Base-by-base conservation (phyloP, 2,113 vertebrate species). In the Anguilla japonica region DNA sequence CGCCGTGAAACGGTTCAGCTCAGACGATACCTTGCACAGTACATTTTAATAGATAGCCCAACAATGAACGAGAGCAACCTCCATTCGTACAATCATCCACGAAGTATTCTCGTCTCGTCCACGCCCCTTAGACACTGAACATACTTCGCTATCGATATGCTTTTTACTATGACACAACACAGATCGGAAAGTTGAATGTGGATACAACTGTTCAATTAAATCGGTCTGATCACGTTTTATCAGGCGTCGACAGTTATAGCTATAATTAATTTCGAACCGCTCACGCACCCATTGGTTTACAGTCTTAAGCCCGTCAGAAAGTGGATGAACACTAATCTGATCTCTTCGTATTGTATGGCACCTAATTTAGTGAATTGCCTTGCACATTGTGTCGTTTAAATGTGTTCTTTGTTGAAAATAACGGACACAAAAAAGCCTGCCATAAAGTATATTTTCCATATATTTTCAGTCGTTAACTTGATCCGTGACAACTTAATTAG, bases 311-410 rank as follows among this genome's bases (percentile, higher is more conserved):
- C 2, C 41, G 14, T 14, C 46, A 22, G 41, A 40, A 41, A 81
- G 78, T 79, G 29, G 78, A 79, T 40, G 78, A 34, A 41, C 41
- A 22, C 41, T 46, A 81, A 81, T 81, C 80, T 81, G 11, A 81
- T 46, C 41, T 81, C 20, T 41, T 41, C 41, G 80, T 22, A 67
- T 67, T 67, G 60, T 26, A 2, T 67, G 60, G 22, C 18, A 5
- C 2, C 22, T 20, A 22, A 67, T 20, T 16, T 8, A 46, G 43
- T 46, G 43, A 46, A 46, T 46, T 46, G 8, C 43, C 43, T 46
- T 8, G 43, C 8, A 46, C 8, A 46, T 46, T 46, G 34, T 46
- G 7, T 53, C 11, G 7, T 53, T 53, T 13, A 53, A 53, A 53
- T 53, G 34, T 14, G 50, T 3, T 46, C 34, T 46, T 46, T 46